Conservation (phyloP, 2,888 invertebrate genomes). For the Limenitis camilla region DNA sequence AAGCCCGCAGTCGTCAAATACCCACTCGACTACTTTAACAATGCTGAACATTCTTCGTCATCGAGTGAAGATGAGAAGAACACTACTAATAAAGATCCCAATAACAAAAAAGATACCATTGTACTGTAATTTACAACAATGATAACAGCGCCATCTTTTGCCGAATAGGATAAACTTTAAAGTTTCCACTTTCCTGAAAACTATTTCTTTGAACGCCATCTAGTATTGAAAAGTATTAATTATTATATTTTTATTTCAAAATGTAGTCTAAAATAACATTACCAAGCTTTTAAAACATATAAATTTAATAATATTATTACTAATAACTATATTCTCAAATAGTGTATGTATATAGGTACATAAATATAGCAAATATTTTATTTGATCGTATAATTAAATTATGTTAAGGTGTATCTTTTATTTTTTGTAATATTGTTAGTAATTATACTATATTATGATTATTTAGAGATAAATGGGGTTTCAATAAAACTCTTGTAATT, state of each 20-base stretch:
- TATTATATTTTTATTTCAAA: no score
- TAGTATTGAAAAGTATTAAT: no score
- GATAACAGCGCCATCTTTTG: constrained; percentile 41
- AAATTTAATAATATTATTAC: background rate
- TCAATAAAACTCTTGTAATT: constrained; percentile 46
- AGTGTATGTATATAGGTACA: background rate
- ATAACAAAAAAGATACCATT: constrained; percentile 2
- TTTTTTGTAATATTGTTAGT: no score
- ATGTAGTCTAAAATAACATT: no score
- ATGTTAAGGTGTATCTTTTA: no score
- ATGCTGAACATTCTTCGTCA: constrained; percentile 49
- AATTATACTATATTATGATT: background rate
- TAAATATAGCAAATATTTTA: no score
- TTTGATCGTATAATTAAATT: no score
- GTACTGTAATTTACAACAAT: background rate
- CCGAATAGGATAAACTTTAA: constrained; percentile 34
- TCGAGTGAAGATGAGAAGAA: constrained; percentile 52
- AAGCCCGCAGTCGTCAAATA: constrained; percentile 58
- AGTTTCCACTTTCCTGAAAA: no score
- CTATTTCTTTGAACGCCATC: no score
- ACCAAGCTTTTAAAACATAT: no score
- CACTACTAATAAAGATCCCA: background rate
- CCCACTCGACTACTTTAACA: constrained; percentile 58
- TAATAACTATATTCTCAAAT: background rate
- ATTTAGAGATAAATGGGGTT: constrained; percentile 1